phyloP scores from a whole-genome alignment of 2,797 vertebrate species.

The Tarsius wallacei region DNA sequence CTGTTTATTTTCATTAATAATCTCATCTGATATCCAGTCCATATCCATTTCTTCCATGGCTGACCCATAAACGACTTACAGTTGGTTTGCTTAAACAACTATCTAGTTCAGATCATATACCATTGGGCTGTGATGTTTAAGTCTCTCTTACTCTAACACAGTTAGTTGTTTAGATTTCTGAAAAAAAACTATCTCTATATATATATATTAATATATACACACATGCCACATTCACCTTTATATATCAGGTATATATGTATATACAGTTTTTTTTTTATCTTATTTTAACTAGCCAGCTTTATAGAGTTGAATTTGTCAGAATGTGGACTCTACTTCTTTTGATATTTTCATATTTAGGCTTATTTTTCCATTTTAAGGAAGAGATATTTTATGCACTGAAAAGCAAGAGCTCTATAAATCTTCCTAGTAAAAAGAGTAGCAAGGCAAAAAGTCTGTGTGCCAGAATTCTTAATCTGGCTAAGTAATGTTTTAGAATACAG shows the following conservation, averaged over 20 bases:
- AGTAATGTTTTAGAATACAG: neutral
- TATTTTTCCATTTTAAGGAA: conserved; percentile 51
- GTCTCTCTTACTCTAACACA: conserved; percentile 2
- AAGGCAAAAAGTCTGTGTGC: neutral
- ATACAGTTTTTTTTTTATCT: conserved; percentile 27
- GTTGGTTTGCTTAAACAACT: conserved; percentile 41
- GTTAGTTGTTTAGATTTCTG: neutral
- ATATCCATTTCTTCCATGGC: neutral
- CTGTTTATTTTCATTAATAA: neutral
- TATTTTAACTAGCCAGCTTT: conserved; percentile 41
- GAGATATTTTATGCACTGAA: neutral
- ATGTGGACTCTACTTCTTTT: neutral
- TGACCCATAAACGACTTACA: neutral
- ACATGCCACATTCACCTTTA: neutral
- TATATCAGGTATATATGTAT: neutral
- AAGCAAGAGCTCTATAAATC: neutral
- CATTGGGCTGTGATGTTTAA: neutral
- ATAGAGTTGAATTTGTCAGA: neutral
- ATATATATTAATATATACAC: neutral
- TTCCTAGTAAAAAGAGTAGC: neutral
- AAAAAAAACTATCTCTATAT: neutral
- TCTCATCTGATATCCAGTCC: neutral
- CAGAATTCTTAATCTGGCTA: neutral
- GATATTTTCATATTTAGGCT: neutral
- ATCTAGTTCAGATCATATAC: neutral